Evolutionary conservation across 2,113 vertebrate genomes (phyloP).

Genomic region (Apeltes quadracus): DNA sequence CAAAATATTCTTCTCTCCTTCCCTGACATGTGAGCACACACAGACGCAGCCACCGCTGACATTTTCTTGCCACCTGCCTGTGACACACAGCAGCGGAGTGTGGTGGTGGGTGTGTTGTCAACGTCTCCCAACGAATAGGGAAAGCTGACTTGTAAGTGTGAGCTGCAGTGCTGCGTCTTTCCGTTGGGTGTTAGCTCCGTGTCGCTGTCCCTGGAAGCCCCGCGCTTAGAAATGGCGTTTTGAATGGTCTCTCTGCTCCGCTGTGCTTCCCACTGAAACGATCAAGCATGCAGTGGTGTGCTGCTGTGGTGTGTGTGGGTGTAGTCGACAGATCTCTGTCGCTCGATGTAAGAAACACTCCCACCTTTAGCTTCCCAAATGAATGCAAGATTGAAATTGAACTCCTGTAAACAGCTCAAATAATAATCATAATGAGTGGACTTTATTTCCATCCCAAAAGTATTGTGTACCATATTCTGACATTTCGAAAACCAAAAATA

Average conservation of each 20-base stretch:
- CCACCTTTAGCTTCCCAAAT: neutral
- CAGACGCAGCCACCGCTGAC: slow-evolving; percentile 37
- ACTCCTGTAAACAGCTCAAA: neutral
- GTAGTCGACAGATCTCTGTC: neutral
- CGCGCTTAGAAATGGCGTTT: neutral
- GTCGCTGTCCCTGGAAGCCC: neutral
- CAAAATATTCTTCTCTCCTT: slow-evolving; percentile 26
- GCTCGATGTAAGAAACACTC: neutral
- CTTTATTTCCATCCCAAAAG: neutral
- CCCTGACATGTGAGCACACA: slow-evolving; percentile 39
- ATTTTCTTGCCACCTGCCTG: slow-evolving; percentile 43
- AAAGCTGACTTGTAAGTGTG: neutral
- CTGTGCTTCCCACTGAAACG: neutral
- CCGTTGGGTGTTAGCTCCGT: neutral
- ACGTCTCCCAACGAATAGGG: too few species aligned
- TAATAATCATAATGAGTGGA: neutral
- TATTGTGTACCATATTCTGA: neutral
- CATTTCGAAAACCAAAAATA: neutral
- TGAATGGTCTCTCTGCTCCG: neutral
- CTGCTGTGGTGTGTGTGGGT: neutral
- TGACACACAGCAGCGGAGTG: too few species aligned
- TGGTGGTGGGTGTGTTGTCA: too few species aligned
- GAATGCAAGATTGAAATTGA: neutral
- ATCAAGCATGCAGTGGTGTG: neutral
- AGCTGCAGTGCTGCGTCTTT: neutral